Evolutionary conservation across 2,797 vertebrate genomes (phyloP).

Genomic region (Centropyge bicolor): DNA sequence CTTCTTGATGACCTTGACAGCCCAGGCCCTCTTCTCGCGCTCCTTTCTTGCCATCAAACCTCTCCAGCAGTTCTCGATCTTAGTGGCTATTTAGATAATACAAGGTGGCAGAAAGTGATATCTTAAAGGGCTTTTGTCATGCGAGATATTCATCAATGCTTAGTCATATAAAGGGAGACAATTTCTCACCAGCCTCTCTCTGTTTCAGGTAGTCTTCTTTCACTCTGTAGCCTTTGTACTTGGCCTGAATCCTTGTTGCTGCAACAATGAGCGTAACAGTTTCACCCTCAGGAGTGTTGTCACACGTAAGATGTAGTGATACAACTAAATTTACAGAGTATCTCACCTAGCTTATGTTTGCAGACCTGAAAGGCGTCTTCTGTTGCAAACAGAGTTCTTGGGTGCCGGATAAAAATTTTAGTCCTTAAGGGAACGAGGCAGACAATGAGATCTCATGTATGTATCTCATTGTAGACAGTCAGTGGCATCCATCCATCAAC

Average conservation of each 20-base stretch:
- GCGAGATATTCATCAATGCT: fast-evolving
- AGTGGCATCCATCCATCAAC: neutral
- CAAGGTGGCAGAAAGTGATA: neutral
- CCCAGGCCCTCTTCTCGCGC: constrained; percentile 90
- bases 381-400: constrained; percentile 94
- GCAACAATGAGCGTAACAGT: constrained; percentile 21
- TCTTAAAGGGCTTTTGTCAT: neutral
- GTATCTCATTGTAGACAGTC: neutral
- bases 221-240: constrained; percentile 91
- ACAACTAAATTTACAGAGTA: neutral
- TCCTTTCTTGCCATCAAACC: constrained; percentile 89
- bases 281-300: neutral
- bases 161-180: neutral
- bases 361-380: constrained; percentile 96
- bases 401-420: constrained; percentile 97
- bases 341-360: constrained; percentile 92
- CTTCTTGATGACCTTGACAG: constrained; percentile 91
- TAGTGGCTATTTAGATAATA: constrained; percentile 86
- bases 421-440: constrained; percentile 83
- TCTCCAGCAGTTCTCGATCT: constrained; percentile 93
- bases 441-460: neutral
- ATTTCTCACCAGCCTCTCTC: constrained; percentile 88
- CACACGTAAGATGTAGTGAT: neutral
- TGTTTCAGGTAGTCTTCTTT: constrained; percentile 88
- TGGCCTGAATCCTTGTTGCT: constrained; percentile 96